Evolutionary conservation across 1,140 invertebrate species (phyloP).

Genomic region (Drosophila arawakana): DNA sequence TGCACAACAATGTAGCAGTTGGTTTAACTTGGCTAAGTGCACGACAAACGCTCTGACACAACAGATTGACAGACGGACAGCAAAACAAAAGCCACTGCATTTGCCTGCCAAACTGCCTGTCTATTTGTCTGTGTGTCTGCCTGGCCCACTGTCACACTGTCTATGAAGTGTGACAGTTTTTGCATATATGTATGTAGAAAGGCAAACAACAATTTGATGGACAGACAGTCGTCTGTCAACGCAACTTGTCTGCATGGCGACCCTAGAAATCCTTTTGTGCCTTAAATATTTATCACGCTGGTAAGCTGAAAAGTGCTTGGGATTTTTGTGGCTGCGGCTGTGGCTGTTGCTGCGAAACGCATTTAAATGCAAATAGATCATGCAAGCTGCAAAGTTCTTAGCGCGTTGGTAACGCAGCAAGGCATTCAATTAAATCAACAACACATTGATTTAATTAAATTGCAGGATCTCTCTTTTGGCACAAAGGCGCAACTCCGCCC

Average conservation of each 20-base stretch:
- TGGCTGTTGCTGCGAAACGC: not conserved
- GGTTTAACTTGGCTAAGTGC: conserved; percentile 63
- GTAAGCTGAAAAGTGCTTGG: conserved; percentile 29
- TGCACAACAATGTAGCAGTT: conserved; percentile 47
- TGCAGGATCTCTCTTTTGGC: conserved; percentile 39
- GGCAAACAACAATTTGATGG: conserved; percentile 44
- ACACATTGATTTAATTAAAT: conserved; percentile 78
- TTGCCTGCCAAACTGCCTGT: not conserved
- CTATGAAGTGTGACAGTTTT: conserved; percentile 28
- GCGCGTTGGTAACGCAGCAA: conserved; percentile 15
- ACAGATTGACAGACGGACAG: conserved; percentile 54
- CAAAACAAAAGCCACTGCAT: conserved; percentile 30
- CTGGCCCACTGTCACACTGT: conserved; percentile 10
- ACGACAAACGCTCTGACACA: conserved; percentile 65
- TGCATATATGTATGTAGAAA: conserved; percentile 52
- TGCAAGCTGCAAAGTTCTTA: not conserved
- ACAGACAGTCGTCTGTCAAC: conserved; percentile 52
- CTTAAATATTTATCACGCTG: conserved; percentile 39
- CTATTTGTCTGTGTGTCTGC: not conserved
- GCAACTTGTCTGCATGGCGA: conserved; percentile 7
- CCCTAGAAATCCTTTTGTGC: conserved; percentile 13
- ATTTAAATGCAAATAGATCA: conserved; percentile 42
- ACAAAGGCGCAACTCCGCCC: conserved; percentile 8
- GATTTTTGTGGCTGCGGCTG: not conserved
- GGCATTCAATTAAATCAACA: conserved; percentile 74